Evolutionary conservation across 2,888 invertebrate genomes (phyloP).

Genomic region (Dasysyrphus tricinctus): DNA sequence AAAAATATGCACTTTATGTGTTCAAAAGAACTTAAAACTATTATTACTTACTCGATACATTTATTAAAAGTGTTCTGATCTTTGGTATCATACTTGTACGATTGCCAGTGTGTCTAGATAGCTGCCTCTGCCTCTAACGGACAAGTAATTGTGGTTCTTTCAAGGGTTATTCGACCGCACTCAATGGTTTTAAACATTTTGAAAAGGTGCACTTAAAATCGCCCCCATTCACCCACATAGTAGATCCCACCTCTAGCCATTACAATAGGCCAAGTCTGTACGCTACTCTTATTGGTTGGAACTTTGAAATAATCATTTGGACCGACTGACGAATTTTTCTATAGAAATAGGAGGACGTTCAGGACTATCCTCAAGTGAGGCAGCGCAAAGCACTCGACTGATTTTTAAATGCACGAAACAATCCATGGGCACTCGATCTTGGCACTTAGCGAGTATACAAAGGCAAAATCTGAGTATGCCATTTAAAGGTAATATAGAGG

Average conservation of each 20-base stretch:
- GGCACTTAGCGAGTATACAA: constrained; percentile 82
- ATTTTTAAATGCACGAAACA: constrained; percentile 83
- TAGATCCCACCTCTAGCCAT: too few relatives aligned
- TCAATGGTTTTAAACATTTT: too few relatives aligned
- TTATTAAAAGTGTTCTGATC: constrained; percentile 80
- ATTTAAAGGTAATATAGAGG: constrained; percentile 78
- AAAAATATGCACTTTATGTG: too few relatives aligned
- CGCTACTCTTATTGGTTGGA: constrained; percentile 54
- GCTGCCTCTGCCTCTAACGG: constrained; percentile 80
- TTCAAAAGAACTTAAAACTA: neutral
- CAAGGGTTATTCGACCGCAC: too few relatives aligned
- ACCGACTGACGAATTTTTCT: constrained; percentile 80
- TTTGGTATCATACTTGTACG: constrained; percentile 77
- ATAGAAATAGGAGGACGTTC: constrained; percentile 80
- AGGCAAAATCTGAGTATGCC: constrained; percentile 82
- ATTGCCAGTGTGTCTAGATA: constrained; percentile 83
- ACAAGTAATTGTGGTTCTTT: too few relatives aligned
- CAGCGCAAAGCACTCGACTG: constrained; percentile 82
- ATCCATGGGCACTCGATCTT: constrained; percentile 82
- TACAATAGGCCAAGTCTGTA: too few relatives aligned
- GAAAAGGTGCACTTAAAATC: too few relatives aligned
- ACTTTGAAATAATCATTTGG: constrained; percentile 79
- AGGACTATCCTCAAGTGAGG: constrained; percentile 81
- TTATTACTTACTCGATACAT: constrained; percentile 80
- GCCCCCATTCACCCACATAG: too few relatives aligned